Evolutionary conservation across 2,888 invertebrate species (phyloP), one percentile per base, ranked within the genome.

Genomic region (Cabera pusaria): DNA sequence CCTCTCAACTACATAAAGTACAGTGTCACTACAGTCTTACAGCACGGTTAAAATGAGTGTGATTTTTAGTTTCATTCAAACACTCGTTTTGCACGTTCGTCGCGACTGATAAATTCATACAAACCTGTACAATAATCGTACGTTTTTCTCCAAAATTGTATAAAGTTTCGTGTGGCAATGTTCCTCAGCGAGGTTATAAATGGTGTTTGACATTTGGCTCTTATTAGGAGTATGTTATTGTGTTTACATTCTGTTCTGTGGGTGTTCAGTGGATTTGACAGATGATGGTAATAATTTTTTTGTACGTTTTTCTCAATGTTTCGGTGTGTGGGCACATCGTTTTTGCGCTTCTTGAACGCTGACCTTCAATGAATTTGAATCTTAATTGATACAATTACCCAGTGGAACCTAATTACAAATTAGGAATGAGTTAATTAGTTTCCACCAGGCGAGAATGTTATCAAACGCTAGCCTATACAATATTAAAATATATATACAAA

Each of bases 191-290:
- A 26, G 60, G 56, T 62, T 67, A 64, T 73, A 82, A 78, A 85
- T 85, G 76, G 66, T 75, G 69, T 78, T 81, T 58, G 73, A 78
- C 53, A 69, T 67, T 46, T 76, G 78, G 71, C 43, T 79, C 34
- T 63, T 57, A 33, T 49, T 79, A 39, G 72, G 68, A 42, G 56
- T 63, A 11, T 62, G 66, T 20, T 79, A 76, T 52, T 57, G 62
- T 59, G 59, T 74, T 23, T 73, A 67, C 53, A 50, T 74, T 45
- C 31, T 80, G 53, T 64, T 65, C 45, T 60, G 52, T 59, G 78
- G 74, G 34, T 64, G 73, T 9, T 75, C 69, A 68, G 67, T 69
- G 57, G 73, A 81, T 45, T 63, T 78, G 33, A 71, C 57, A 24
- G 75, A 84, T 50, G 72, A 78, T 65, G 84, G 79, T 78, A 72